A percentile compares a stretch with the other conserved stretches of the same genome.
phyloP scores from a whole-genome alignment of 2,888 invertebrate genomes.

The Diadegma fenestrale region DNA sequence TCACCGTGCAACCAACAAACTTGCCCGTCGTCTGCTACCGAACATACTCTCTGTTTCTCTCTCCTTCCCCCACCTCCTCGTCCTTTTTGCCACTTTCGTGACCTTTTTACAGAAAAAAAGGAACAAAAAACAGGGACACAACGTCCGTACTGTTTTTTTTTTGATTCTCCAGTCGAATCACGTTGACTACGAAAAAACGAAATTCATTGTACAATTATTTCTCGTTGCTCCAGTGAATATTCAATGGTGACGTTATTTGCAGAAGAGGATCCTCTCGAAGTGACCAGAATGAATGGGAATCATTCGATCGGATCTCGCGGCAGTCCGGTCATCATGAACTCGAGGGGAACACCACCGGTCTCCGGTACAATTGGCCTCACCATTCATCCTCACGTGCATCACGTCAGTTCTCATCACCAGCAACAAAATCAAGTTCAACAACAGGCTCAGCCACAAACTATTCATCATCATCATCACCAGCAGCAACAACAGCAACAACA shows the following conservation, averaged over 20 bases:
- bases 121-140: conserved; percentile 20
- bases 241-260: conserved; percentile 68
- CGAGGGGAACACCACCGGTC: conserved; percentile 81
- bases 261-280: conserved; percentile 83
- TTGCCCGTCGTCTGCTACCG: conserved; percentile 13
- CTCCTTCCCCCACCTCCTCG: neutral
- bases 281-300: conserved; percentile 80
- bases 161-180: conserved; percentile 10
- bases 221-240: neutral
- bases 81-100: neutral
- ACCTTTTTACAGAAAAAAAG: neutral
- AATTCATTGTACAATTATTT: neutral
- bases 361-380: conserved; percentile 67
- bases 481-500: conserved; percentile 73
- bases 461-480: conserved; percentile 46
- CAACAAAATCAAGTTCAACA: conserved; percentile 63
- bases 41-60: neutral
- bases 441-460: conserved; percentile 47
- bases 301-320: conserved; percentile 76
- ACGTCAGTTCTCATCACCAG: conserved; percentile 75
- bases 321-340: conserved; percentile 80
- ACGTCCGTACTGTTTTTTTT: conserved; percentile 37
- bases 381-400: conserved; percentile 77
- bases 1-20: conserved; percentile 56
- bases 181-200: neutral